phyloP scores from a whole-genome alignment of 2,113 vertebrate genomes.

The Oncorhynchus clarkii region DNA sequence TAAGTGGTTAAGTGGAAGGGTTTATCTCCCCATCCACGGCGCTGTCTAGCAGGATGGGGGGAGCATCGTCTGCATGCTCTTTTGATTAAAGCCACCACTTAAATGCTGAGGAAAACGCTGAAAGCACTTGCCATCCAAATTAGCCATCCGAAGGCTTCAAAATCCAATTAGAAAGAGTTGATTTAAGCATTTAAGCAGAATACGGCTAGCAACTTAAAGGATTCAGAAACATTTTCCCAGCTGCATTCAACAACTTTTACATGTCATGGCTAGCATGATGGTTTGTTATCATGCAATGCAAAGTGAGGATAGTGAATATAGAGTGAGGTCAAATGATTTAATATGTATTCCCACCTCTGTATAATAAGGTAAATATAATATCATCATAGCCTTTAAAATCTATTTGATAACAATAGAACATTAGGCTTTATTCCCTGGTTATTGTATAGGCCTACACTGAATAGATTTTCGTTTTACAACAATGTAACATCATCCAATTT shows the following conservation, averaged over 20 bases:
- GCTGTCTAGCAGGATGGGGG: constrained; percentile 83
- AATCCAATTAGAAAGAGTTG: constrained; percentile 78
- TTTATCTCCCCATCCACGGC: constrained; percentile 89
- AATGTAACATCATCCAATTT: background rate
- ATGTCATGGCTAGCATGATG: constrained; percentile 59
- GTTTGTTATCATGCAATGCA: constrained; percentile 45
- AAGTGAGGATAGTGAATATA: constrained; percentile 34
- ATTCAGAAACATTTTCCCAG: constrained; percentile 69
- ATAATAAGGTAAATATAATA: constrained; percentile 15
- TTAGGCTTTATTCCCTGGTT: background rate
- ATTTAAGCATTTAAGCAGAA: constrained; percentile 78
- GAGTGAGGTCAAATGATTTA: background rate
- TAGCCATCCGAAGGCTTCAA: constrained; percentile 76
- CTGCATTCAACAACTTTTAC: constrained; percentile 71
- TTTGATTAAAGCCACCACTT: constrained; percentile 77
- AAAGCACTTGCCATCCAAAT: constrained; percentile 81
- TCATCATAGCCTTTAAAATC: background rate
- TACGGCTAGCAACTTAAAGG: constrained; percentile 70
- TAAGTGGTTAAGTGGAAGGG: constrained; percentile 99
- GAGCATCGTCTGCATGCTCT: constrained; percentile 75
- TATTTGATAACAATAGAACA: background rate
- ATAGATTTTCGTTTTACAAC: background rate
- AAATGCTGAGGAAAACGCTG: constrained; percentile 74
- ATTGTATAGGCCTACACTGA: background rate
- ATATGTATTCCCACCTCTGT: constrained; percentile 7